A percentile compares a stretch with the other conserved stretches of the same genome.
These are phyloP conservation scores for Lepidotrigona ventralis DNA, from an alignment of 1,140 invertebrate genomes.

Conservation along the genomic window DNA sequence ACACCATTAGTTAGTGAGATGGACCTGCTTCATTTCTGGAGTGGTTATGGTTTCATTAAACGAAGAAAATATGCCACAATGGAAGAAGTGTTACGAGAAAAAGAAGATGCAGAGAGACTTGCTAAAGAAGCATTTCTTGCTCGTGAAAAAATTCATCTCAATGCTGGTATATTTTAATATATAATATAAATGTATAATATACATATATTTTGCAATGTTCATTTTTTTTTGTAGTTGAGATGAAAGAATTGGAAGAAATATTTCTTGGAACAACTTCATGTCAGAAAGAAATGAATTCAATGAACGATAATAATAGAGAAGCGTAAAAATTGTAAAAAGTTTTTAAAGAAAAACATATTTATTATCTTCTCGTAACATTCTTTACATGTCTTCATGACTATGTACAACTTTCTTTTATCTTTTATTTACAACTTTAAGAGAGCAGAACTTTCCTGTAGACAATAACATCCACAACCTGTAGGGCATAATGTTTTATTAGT, in stretches of 20 bases:
- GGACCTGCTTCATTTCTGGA: slow-evolving; percentile 35
- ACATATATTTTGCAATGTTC: background rate
- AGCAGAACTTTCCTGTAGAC: slow-evolving; percentile 84
- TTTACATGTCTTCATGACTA: slow-evolving; percentile 41
- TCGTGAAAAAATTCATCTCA: slow-evolving; percentile 20
- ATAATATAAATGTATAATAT: background rate
- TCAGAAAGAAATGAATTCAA: background rate
- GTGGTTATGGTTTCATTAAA: slow-evolving; percentile 39
- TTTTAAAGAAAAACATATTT: slow-evolving; percentile 39
- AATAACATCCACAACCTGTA: slow-evolving; percentile 94
- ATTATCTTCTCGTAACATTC: slow-evolving; percentile 44
- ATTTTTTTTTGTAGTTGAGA: slow-evolving; percentile 7
- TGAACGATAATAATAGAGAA: background rate
- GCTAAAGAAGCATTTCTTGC: slow-evolving; percentile 26
- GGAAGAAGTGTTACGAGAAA: background rate
- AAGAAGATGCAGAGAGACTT: background rate
- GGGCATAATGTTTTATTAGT: slow-evolving; percentile 84
- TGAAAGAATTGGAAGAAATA: slow-evolving; percentile 4
- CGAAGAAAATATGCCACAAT: slow-evolving; percentile 14
- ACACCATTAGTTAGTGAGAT: slow-evolving; percentile 35
- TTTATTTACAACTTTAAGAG: slow-evolving; percentile 69
- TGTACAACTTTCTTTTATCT: slow-evolving; percentile 46
- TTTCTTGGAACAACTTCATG: slow-evolving; percentile 7
- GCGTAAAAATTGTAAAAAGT: background rate
- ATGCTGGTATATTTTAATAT: slow-evolving; percentile 12